A percentile compares a stretch with the other conserved stretches of the same genome.
These are phyloP conservation scores for Jordanella pulchra DNA, from an alignment of 2,797 vertebrate species.

Conservation along the genomic window DNA sequence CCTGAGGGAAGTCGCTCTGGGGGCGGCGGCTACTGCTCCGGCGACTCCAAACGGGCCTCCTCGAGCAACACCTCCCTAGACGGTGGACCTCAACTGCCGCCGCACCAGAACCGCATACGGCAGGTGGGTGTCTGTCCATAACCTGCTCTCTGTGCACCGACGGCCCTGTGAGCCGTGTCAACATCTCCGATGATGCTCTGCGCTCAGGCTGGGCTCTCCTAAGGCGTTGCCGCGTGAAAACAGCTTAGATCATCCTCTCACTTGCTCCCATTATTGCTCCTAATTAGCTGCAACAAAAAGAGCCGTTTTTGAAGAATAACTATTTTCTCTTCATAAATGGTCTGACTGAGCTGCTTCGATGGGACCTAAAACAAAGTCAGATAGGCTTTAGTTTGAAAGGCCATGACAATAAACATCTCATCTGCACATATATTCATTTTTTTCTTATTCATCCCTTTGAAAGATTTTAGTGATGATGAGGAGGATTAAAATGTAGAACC, in stretches of 20 bases:
- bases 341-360: background rate
- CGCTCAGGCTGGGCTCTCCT: slow-evolving; percentile 21
- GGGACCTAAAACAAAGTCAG: background rate
- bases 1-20: slow-evolving; percentile 73
- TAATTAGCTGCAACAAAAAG: slow-evolving; percentile 20
- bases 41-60: slow-evolving; percentile 84
- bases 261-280: slow-evolving; percentile 3
- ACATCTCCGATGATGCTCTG: slow-evolving; percentile 46
- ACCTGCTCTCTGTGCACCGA: slow-evolving; percentile 29
- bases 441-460: background rate
- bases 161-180: slow-evolving; percentile 40
- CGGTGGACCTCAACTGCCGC: slow-evolving; percentile 78
- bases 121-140: slow-evolving; percentile 84
- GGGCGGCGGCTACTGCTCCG: slow-evolving; percentile 67
- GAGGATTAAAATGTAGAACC: background rate
- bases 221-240: slow-evolving; percentile 75
- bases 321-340: slow-evolving; percentile 23
- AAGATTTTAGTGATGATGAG: slow-evolving; percentile 16
- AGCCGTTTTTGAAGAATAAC: background rate
- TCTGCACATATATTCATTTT: slow-evolving; percentile 14
- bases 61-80: slow-evolving; percentile 84
- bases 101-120: slow-evolving; percentile 85
- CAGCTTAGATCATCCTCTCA: slow-evolving; percentile 12
- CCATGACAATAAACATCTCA: slow-evolving; percentile 52
- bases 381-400: slow-evolving; percentile 27